A percentile compares a stretch with the other conserved stretches of the same genome.
phyloP scores from a whole-genome alignment of 2,888 invertebrate genomes.

The Graphium colonna region DNA sequence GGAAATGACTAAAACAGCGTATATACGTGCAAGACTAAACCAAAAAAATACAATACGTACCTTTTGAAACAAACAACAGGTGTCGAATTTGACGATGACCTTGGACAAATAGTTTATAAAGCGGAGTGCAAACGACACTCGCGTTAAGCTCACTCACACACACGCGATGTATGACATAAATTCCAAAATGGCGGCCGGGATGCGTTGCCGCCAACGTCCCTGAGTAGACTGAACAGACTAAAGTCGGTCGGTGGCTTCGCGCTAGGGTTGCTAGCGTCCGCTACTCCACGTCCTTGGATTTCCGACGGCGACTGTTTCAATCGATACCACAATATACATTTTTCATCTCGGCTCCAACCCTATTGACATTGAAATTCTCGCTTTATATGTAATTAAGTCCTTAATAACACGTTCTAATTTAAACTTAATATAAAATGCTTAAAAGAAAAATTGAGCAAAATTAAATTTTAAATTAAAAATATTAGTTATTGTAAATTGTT shows the following conservation, averaged over 20 bases:
- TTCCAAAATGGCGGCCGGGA: conserved; percentile 41
- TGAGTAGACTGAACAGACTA: conserved; percentile 56
- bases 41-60: conserved; percentile 42
- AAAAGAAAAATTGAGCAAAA: no score
- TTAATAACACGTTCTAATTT: no score
- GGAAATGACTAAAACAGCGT: conserved; percentile 24
- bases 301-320: conserved; percentile 5
- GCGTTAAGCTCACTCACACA: conserved; percentile 58
- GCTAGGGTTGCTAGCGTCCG: conserved; percentile 54
- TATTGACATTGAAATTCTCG: no score
- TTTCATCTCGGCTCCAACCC: no score
- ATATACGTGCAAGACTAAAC: conserved; percentile 34
- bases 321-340: no score
- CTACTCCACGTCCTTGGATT: conserved; percentile 38
- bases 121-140: conserved; percentile 45
- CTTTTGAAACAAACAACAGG: conserved; percentile 61
- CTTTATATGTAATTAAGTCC: no score
- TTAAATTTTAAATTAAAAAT: no score
- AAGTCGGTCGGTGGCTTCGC: conserved; percentile 44
- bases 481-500: no score
- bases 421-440: no score
- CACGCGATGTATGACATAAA: conserved; percentile 54
- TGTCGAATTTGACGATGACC: conserved; percentile 66
- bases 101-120: conserved; percentile 50
- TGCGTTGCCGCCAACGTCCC: conserved; percentile 44